These are phyloP conservation scores for Leguminivora glycinivorella DNA, from an alignment of 1,140 invertebrate species.

Conservation along the genomic window DNA sequence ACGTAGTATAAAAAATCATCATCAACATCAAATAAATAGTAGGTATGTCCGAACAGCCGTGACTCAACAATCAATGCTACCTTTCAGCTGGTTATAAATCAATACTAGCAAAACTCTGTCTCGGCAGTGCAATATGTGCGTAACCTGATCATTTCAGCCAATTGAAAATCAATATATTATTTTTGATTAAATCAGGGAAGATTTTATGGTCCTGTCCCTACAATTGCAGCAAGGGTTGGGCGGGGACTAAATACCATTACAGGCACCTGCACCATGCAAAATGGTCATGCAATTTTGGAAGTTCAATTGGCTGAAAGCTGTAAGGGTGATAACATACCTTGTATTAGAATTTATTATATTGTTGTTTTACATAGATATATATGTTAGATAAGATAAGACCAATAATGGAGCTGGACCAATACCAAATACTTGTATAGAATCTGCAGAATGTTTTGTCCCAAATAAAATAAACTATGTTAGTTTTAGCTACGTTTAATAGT, in stretches of 20 bases:
- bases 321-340: not conserved
- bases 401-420: no score
- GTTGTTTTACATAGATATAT: not conserved
- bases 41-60: no score
- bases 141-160: not conserved
- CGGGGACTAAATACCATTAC: slow-evolving; percentile 2
- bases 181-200: slow-evolving; percentile 1
- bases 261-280: slow-evolving; percentile 2
- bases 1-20: no score
- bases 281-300: slow-evolving; percentile 9
- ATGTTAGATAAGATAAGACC: no score
- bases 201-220: not conserved
- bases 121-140: not conserved
- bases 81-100: no score
- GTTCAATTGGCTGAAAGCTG: not conserved
- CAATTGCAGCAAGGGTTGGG: not conserved
- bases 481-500: no score
- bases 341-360: not conserved
- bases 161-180: slow-evolving; percentile 1
- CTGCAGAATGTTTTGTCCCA: no score
- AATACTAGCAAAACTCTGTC: not conserved
- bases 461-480: no score
- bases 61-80: no score
- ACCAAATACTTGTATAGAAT: no score
- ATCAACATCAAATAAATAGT: no score